Percentiles rank a stretch among this genome's conserved stretches.
phyloP scores from a whole-genome alignment of 2,888 invertebrate species.

The Aquatica leii region DNA sequence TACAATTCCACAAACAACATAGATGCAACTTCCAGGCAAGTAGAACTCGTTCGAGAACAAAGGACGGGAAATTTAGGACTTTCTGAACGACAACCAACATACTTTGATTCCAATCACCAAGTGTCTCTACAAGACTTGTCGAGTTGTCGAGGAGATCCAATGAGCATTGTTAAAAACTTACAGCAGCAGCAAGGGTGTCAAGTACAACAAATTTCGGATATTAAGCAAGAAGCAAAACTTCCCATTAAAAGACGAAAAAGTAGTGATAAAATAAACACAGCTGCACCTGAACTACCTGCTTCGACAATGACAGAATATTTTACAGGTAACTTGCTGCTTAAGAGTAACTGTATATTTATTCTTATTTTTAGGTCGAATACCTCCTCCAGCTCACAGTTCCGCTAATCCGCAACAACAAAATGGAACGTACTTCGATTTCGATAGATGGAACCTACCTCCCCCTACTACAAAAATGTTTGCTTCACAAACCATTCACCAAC shows the following conservation, averaged over 20 bases:
- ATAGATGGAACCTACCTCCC: slow-evolving; percentile 79
- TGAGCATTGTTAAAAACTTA: slow-evolving; percentile 78
- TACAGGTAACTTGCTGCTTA: slow-evolving; percentile 20
- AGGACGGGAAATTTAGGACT: slow-evolving; percentile 60
- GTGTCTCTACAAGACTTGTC: slow-evolving; percentile 75
- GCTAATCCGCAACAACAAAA: slow-evolving; percentile 61
- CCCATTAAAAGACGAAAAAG: slow-evolving; percentile 65
- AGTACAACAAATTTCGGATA: slow-evolving; percentile 48
- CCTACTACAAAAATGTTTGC: slow-evolving; percentile 75
- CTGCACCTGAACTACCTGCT: slow-evolving; percentile 65
- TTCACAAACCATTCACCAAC: slow-evolving; percentile 59
- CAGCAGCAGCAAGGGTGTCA: slow-evolving; percentile 54
- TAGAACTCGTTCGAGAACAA: slow-evolving; percentile 43
- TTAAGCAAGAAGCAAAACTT: slow-evolving; percentile 58
- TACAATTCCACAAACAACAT: slow-evolving; percentile 60
- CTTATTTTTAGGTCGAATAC: slow-evolving; percentile 63
- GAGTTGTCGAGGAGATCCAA: slow-evolving; percentile 78
- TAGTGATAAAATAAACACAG: slow-evolving; percentile 65
- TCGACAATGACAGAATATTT: slow-evolving; percentile 63
- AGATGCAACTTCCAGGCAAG: slow-evolving; percentile 51
- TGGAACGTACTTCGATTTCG: slow-evolving; percentile 81
- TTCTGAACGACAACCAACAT: slow-evolving; percentile 66
- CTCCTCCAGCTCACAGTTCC: slow-evolving; percentile 77
- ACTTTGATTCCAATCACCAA: slow-evolving; percentile 71
- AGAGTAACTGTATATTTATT: neutral